Base-by-base conservation (phyloP, 2,888 invertebrate species). In the Ormyrus nitidulus region DNA sequence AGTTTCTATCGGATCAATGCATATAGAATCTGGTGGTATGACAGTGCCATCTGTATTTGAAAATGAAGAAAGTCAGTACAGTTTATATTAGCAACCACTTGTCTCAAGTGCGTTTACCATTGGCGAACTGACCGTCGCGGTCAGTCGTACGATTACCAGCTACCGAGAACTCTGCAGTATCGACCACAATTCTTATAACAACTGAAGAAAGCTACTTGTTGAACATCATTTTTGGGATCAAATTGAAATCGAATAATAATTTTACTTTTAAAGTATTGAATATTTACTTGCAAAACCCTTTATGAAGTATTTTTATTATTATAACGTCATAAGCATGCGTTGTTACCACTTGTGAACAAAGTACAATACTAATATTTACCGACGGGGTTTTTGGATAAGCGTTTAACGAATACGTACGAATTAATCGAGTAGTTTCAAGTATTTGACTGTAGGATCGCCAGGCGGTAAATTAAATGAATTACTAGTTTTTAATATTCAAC, bases 381-480 rank as follows among this genome's bases (percentile, higher is more conserved):
- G 77, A 73, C 75, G 2, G 81, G 46, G 75, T 19, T 13, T 9
- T 51, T 54, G 4, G n/a, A 64, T 11, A n/a, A 34, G 34, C 34
- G 34, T 34, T 34, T 34, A 34, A 64, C 51, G n/a, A 81, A 65
- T 58, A 13, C 0, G 49, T 51, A 51, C 0, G 13, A 10, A 44
- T 19, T 19, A 19, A 19, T 79, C 75, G 56, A 75, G 61, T 61
- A 79, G 85, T 83, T 86, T 79, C 81, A 61, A 79, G 64, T 59
- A 46, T 79, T 85, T 68, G 49, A 69, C 85, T 46, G 5, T 69
- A 86, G 86, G 85, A 74, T 85, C 84, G 86, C 84, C 62, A 66
- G 54, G 56, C 65, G 81, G 69, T 66, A 56, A 72, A 54, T 71
- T 68, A 75, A 66, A 72, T 5, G 3, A 5, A 34, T 13, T 19